Percentiles rank a stretch among this genome's conserved stretches.
These are phyloP conservation scores for Nyctereutes procyonoides DNA, from an alignment of 2,113 vertebrate genomes.

Conservation along the genomic window DNA sequence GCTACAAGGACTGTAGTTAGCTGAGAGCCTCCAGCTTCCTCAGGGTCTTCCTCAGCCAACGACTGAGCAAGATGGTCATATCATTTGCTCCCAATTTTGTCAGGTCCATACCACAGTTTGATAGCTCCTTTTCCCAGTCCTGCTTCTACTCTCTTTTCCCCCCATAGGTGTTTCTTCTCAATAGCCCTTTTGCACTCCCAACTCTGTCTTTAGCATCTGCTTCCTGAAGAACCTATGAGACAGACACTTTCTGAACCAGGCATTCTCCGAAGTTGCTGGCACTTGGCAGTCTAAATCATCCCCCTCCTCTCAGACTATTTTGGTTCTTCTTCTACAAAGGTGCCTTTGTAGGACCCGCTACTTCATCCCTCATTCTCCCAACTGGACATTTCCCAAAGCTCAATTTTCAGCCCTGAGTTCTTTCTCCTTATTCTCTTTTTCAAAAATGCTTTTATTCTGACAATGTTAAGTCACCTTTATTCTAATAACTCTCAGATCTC, in stretches of 20 bases:
- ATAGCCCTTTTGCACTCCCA: not conserved
- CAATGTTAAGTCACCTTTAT: not conserved
- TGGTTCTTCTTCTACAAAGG: not conserved
- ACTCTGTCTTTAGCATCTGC: not conserved
- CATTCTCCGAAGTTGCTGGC: not conserved
- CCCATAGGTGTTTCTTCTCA: not conserved
- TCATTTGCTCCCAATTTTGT: not conserved
- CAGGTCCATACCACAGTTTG: not conserved
- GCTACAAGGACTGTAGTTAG: not conserved
- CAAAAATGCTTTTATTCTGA: slow-evolving; percentile 20
- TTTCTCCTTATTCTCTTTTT: not conserved
- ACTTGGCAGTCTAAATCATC: not conserved
- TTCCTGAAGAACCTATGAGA: not conserved
- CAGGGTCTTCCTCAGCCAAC: not conserved
- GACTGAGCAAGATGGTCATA: not conserved
- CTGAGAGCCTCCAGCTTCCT: not conserved
- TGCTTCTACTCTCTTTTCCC: not conserved
- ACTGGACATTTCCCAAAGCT: not conserved
- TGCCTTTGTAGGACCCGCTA: not conserved
- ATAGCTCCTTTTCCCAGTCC: not conserved
- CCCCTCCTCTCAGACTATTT: not conserved
- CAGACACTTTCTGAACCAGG: not conserved
- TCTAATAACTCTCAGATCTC: not conserved
- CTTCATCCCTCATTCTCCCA: not conserved
- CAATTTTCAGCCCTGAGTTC: not conserved